These are phyloP conservation scores for Gavia stellata DNA, from an alignment of 2,113 vertebrate genomes.

Conservation along the genomic window DNA sequence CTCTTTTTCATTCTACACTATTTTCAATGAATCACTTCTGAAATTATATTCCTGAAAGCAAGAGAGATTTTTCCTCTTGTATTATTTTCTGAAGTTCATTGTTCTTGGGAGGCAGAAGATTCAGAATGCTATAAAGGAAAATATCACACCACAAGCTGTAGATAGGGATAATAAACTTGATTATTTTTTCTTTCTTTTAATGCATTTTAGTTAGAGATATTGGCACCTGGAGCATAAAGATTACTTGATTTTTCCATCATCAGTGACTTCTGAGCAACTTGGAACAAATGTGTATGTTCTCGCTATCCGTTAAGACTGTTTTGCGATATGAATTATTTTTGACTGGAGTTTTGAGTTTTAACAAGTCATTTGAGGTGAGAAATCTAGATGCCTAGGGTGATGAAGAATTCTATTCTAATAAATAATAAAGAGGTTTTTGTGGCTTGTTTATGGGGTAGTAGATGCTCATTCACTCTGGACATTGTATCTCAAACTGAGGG, in stretches of 20 bases:
- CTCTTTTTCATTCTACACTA: constrained; percentile 27
- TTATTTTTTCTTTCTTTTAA: neutral
- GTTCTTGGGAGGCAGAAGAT: constrained; percentile 58
- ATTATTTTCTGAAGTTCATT: constrained; percentile 65
- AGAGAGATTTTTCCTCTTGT: constrained; percentile 6
- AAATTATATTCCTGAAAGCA: constrained; percentile 69
- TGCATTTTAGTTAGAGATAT: constrained; percentile 37
- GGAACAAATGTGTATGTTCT: neutral
- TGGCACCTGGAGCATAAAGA: neutral
- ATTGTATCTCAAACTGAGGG: neutral
- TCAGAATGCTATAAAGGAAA: constrained; percentile 59
- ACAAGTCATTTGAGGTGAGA: neutral
- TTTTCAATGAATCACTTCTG: constrained; percentile 62
- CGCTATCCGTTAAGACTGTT: neutral
- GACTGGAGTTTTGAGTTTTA: neutral
- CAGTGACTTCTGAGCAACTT: neutral
- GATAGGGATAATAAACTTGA: constrained; percentile 46
- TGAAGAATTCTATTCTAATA: neutral
- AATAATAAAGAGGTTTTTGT: neutral
- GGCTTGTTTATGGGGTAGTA: neutral
- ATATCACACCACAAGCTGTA: constrained; percentile 38
- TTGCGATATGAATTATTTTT: neutral
- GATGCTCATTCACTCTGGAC: neutral
- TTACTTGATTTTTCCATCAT: neutral
- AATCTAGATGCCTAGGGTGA: neutral